These are phyloP conservation scores for Pristionchus maxplancki DNA, from an alignment of 2,888 invertebrate genomes.

Conservation along the genomic window DNA sequence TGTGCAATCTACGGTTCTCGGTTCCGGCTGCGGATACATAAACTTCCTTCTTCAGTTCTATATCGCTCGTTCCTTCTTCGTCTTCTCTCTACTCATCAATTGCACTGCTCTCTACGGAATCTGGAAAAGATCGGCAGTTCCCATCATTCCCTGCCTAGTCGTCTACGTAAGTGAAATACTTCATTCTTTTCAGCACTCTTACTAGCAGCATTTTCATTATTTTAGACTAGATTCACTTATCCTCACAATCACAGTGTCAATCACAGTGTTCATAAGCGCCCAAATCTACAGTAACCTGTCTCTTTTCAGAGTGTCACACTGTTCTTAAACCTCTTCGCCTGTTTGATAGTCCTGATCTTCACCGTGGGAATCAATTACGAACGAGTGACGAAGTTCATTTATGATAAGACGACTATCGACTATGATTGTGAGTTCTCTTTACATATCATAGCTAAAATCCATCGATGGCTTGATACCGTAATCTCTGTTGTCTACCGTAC, in stretches of 20 bases:
- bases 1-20: not conserved
- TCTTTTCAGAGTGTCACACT: not conserved
- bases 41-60: not conserved
- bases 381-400: not conserved
- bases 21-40: not conserved
- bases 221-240: too few relatives aligned
- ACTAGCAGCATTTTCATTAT: too few relatives aligned
- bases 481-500: not conserved
- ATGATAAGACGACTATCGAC: not conserved
- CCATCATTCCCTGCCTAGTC: not conserved
- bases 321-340: not conserved
- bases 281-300: not conserved
- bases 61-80: slow-evolving; percentile 23
- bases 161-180: slow-evolving; percentile 29
- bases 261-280: not conserved
- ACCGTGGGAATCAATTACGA: not conserved
- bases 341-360: not conserved
- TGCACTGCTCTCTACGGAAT: not conserved
- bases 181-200: too few relatives aligned
- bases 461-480: not conserved
- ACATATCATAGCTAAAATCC: not conserved
- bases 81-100: not conserved
- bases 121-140: not conserved
- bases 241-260: not conserved
- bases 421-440: not conserved